Evolutionary conservation across 2,888 invertebrate species (phyloP), one percentile per base, ranked within the genome.

Genomic region (Hofmannophila pseudospretella): DNA sequence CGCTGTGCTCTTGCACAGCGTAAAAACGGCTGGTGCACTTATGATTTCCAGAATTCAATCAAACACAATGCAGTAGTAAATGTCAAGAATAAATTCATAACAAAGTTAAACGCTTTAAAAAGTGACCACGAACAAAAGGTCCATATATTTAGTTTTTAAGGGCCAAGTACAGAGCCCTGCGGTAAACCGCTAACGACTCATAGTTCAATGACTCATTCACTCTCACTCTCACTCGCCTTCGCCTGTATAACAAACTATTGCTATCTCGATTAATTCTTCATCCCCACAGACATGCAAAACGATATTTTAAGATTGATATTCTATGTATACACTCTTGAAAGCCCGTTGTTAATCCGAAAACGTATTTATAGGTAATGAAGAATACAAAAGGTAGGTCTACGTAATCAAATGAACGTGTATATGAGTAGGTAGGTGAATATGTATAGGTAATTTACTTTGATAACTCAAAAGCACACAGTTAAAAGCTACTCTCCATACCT

Each of bases 101-200:
- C 49, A 47, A 54, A 51, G 45, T 50, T 40, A 49, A 54, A 49
- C 39, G 4, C 44, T 46, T 48, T 56, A 55, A 54, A 53, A 53
- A n/a, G 13, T 23, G 20, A 44, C 50, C 51, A 54, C 48, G 62
- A 61, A 57, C 48, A 58, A 65, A 62, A 55, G 48, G 46, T 47
- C 46, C 38, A 23, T 10, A 8, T 25, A 16, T 14, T 26, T 16
- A 32, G 8, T 5, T 3, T 4, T 7, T 4, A 25, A 34, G 56
- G 58, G 44, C 58, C 59, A 44, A 66, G 60, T 47, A 48, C 49
- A 47, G 53, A 41, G 46, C 66, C 64, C 57, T 70, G 72, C 45
- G 75, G 73, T 71, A 61, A 56, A 63, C 74, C 72, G 56, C 73
- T 63, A 66, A 67, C 58, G 55, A 54, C n/a, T 5, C 46, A 35